phyloP scores from a whole-genome alignment of 2,888 invertebrate species.

The Plemyria rubiginata region DNA sequence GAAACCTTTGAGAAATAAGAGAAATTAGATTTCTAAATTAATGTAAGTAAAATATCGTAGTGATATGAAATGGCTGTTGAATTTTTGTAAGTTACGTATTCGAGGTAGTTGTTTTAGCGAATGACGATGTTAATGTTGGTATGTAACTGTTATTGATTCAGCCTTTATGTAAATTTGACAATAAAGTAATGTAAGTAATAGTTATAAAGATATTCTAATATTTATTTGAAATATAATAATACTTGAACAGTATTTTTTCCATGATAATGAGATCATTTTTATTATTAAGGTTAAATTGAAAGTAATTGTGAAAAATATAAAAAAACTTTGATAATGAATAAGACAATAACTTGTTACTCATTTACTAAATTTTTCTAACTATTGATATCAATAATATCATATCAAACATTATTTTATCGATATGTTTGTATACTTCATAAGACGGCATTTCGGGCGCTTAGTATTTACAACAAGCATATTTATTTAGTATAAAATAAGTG shows the following conservation, averaged over 20 bases:
- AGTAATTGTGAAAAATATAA: background rate
- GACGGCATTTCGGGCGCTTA: background rate
- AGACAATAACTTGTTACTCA: too few relatives aligned
- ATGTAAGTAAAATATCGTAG: conserved; percentile 59
- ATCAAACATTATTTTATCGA: conserved; percentile 45
- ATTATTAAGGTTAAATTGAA: background rate
- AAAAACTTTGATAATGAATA: too few relatives aligned
- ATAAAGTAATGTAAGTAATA: conserved; percentile 46
- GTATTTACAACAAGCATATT: conserved; percentile 1
- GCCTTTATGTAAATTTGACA: conserved; percentile 73
- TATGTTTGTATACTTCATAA: background rate
- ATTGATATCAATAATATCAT: conserved; percentile 68
- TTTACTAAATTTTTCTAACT: conserved; percentile 12
- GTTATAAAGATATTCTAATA: background rate
- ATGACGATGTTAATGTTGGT: conserved; percentile 68
- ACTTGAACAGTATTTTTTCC: background rate
- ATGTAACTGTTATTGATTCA: conserved; percentile 56
- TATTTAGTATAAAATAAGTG: background rate
- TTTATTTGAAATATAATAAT: too few relatives aligned
- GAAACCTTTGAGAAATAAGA: conserved; percentile 44
- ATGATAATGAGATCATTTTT: conserved; percentile 6
- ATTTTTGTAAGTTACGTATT: conserved; percentile 73
- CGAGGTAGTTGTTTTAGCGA: conserved; percentile 72
- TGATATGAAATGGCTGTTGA: conserved; percentile 82
- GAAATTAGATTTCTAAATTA: conserved; percentile 52